Evolutionary conservation across 2,888 invertebrate species (phyloP).

Genomic region (Perithous albicinctus): DNA sequence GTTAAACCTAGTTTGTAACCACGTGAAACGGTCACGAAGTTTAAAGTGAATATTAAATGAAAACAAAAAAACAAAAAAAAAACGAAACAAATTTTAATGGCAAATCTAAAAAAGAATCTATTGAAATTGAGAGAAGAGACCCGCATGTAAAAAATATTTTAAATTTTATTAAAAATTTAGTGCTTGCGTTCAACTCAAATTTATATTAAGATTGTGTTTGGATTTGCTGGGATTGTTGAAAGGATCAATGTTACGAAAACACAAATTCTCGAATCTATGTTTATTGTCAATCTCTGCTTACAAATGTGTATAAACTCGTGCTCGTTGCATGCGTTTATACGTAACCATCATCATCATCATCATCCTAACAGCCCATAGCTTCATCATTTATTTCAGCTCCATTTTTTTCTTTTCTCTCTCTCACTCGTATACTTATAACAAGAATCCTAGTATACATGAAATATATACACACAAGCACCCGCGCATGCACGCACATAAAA

Average conservation of each 20-base stretch:
- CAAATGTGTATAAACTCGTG: constrained; percentile 76
- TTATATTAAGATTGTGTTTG: not conserved
- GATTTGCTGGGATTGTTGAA: not conserved
- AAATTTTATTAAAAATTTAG: not conserved
- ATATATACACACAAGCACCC: constrained; percentile 66
- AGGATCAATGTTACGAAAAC: not conserved
- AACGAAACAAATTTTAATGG: too few relatives aligned
- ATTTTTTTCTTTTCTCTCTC: constrained; percentile 18
- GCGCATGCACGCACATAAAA: constrained; percentile 58
- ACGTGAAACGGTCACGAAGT: too few relatives aligned
- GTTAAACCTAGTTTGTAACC: too few relatives aligned
- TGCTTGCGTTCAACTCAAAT: not conserved
- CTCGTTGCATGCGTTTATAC: constrained; percentile 69
- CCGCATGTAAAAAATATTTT: not conserved
- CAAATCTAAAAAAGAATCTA: too few relatives aligned
- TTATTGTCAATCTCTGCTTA: constrained; percentile 80
- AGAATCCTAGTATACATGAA: constrained; percentile 68
- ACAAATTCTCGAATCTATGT: constrained; percentile 67
- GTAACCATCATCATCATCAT: constrained; percentile 30
- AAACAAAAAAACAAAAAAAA: too few relatives aligned
- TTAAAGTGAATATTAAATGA: too few relatives aligned
- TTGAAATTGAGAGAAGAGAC: too few relatives aligned
- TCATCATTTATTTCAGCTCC: constrained; percentile 14
- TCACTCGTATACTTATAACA: constrained; percentile 36
- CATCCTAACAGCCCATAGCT: constrained; percentile 18